These are phyloP conservation scores for Psephotus haematonotus DNA, from an alignment of 2,113 vertebrate species.

Conservation along the genomic window DNA sequence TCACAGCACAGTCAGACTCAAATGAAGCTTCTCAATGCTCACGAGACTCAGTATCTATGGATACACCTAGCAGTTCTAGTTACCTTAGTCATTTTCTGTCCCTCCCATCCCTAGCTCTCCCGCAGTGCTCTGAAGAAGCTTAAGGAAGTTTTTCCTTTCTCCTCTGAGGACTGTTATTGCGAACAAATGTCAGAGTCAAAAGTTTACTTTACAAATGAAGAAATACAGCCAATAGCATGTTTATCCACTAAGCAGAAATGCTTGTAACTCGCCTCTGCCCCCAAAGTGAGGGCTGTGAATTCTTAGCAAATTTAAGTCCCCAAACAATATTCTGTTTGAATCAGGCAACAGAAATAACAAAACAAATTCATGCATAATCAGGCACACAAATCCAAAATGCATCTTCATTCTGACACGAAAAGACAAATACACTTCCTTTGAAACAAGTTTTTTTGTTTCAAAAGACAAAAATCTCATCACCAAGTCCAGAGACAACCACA, in stretches of 20 bases:
- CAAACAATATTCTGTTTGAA: background rate
- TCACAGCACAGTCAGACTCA: background rate
- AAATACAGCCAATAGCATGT: background rate
- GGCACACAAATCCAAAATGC: background rate
- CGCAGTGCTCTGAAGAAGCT: background rate
- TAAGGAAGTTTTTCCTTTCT: background rate
- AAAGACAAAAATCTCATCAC: background rate
- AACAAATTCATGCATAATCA: background rate
- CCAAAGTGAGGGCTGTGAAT: background rate
- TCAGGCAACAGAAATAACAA: background rate
- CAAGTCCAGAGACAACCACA: background rate
- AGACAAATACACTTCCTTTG: background rate
- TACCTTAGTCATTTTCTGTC: background rate
- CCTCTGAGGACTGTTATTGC: background rate
- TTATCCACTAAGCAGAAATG: background rate
- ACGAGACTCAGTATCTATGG: background rate
- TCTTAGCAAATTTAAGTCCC: background rate
- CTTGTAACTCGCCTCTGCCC: background rate
- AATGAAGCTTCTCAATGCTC: background rate
- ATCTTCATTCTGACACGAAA: background rate
- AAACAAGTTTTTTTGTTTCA: background rate
- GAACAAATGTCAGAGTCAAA: background rate
- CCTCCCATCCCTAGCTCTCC: background rate
- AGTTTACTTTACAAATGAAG: background rate
- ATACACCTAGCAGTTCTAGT: background rate